phyloP scores from a whole-genome alignment of 2,888 invertebrate genomes.

The Hyposoter didymator region DNA sequence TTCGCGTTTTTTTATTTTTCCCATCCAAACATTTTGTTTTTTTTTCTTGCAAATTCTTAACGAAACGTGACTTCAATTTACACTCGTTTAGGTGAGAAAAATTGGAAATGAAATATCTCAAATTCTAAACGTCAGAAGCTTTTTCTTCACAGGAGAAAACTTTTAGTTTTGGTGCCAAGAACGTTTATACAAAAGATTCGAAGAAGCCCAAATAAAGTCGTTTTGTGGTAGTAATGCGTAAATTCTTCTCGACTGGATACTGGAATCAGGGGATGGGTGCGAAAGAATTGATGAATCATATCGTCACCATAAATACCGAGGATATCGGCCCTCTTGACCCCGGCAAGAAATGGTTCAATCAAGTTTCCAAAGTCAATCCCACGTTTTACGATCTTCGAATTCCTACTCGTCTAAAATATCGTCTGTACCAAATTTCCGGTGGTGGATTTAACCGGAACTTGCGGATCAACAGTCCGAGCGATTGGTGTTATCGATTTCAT shows the following conservation, averaged over 20 bases:
- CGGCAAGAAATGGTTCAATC: conserved; percentile 80
- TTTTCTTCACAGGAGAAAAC: too few relatives aligned
- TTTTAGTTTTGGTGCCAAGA: too few relatives aligned
- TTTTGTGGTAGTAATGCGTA: too few relatives aligned
- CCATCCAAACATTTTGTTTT: too few relatives aligned
- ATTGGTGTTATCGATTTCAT: conserved; percentile 79
- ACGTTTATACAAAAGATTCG: too few relatives aligned
- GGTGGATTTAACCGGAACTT: conserved; percentile 86
- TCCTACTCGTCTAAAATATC: conserved; percentile 82
- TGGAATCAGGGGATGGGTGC: conserved; percentile 79
- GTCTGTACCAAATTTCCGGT: conserved; percentile 79
- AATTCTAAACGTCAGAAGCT: too few relatives aligned
- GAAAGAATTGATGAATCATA: conserved; percentile 81
- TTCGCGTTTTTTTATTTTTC: too few relatives aligned
- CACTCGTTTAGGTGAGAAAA: too few relatives aligned
- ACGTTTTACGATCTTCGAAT: conserved; percentile 85
- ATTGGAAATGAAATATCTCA: too few relatives aligned
- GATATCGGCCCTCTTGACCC: conserved; percentile 83
- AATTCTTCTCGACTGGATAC: not conserved
- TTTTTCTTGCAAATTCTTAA: too few relatives aligned
- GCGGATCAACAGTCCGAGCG: conserved; percentile 80
- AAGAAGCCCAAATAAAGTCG: too few relatives aligned
- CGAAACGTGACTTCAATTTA: too few relatives aligned
- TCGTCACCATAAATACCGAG: conserved; percentile 84
- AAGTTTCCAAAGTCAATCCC: conserved; percentile 73